These are phyloP conservation scores for Lampropteryx suffumata DNA, from an alignment of 2,888 invertebrate species.

Conservation along the genomic window DNA sequence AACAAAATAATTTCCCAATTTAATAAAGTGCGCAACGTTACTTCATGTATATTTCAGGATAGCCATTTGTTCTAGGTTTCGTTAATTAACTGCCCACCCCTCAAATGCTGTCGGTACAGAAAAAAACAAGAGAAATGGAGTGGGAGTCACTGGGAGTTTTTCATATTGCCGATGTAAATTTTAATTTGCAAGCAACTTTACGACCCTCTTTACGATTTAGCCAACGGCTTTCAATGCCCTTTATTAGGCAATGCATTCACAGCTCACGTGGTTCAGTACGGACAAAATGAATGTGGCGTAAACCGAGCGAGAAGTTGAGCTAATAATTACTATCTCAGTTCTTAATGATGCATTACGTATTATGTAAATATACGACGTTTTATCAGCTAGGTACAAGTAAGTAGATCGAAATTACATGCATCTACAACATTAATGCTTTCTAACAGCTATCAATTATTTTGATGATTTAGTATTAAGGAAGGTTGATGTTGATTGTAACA, in stretches of 20 bases:
- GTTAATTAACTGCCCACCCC: conserved; percentile 77
- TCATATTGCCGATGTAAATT: conserved; percentile 81
- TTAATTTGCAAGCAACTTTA: conserved; percentile 80
- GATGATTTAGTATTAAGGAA: no score
- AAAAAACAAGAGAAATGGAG: conserved; percentile 70
- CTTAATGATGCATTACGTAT: conserved; percentile 10
- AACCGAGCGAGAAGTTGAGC: no score
- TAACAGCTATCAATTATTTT: no score
- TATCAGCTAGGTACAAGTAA: conserved; percentile 9
- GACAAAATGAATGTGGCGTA: conserved; percentile 30
- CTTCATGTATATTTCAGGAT: conserved; percentile 55
- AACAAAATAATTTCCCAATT: conserved; percentile 33
- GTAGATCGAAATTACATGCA: not conserved
- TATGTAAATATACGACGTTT: no score
- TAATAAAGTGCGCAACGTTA: conserved; percentile 38
- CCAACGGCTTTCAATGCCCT: conserved; percentile 67
- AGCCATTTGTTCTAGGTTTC: conserved; percentile 69
- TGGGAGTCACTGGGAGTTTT: conserved; percentile 72
- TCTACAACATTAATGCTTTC: no score
- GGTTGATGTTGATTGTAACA: no score
- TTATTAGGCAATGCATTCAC: conserved; percentile 76
- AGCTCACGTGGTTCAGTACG: conserved; percentile 53
- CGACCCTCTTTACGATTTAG: conserved; percentile 78
- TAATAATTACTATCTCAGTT: no score
- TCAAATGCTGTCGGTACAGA: conserved; percentile 64